Conservation (phyloP, 2,113 vertebrate species). For the Marcusenius ussheri region DNA sequence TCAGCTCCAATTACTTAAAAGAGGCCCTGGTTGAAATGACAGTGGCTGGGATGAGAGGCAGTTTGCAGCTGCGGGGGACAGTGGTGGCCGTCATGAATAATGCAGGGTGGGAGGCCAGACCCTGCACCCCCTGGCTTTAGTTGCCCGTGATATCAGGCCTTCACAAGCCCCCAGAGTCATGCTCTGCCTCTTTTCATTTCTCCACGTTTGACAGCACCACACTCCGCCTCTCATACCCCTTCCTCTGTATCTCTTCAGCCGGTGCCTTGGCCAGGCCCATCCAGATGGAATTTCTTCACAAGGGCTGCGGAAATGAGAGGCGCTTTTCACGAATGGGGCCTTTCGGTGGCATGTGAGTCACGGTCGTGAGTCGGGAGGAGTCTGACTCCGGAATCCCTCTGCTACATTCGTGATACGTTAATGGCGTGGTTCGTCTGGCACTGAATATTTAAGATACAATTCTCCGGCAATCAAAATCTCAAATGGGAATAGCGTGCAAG, state of each 20-base stretch:
- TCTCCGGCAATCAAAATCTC: background rate
- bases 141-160: background rate
- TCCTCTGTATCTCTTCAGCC: background rate
- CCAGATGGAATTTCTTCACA: background rate
- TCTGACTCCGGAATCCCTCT: background rate
- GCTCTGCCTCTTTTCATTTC: constrained; percentile 1
- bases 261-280: background rate
- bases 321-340: background rate
- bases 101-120: background rate
- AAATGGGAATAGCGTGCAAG: background rate
- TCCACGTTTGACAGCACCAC: background rate
- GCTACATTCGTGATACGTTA: background rate
- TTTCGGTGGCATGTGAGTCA: background rate
- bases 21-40: background rate
- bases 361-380: background rate
- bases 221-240: background rate
- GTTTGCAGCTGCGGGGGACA: background rate
- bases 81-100: background rate
- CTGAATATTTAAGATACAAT: background rate
- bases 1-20: background rate
- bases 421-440: background rate
- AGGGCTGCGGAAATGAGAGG: background rate
- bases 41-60: background rate
- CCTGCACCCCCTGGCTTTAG: background rate
- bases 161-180: background rate